Conservation (phyloP, 2,113 vertebrate genomes). For the Mugil cephalus region DNA sequence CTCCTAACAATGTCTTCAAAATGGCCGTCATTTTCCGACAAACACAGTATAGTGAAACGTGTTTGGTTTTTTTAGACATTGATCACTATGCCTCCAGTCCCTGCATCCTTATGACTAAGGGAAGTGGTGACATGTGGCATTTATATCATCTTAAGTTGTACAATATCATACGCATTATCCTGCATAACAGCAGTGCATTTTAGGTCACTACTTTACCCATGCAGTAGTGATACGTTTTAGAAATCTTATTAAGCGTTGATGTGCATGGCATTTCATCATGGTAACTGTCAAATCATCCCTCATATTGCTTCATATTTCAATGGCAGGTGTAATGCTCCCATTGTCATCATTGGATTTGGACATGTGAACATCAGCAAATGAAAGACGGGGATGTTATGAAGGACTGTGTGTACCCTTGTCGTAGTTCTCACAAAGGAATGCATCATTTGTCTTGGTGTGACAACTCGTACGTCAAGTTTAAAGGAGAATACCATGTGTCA, state of each 20-base stretch:
- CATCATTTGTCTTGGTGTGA: conserved; percentile 13
- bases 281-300: conserved; percentile 25
- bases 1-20: conserved; percentile 3
- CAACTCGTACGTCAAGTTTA: neutral
- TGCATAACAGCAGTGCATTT: conserved; percentile 20
- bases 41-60: conserved; percentile 6
- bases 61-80: neutral
- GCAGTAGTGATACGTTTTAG: conserved; percentile 23
- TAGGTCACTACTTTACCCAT: conserved; percentile 6
- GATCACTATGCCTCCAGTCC: neutral
- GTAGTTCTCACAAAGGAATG: neutral
- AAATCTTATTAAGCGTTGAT: conserved; percentile 17
- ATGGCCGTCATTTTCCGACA: conserved; percentile 4
- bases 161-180: conserved; percentile 30
- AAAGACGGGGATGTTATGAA: conserved; percentile 6
- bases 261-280: conserved; percentile 55
- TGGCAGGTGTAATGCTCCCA: neutral
- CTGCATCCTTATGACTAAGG: neutral
- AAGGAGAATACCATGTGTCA: neutral
- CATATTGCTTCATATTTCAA: conserved; percentile 18
- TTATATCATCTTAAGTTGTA: conserved; percentile 44
- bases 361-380: neutral
- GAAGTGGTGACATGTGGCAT: neutral
- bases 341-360: conserved; percentile 16
- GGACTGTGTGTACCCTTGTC: conserved; percentile 12